Percentiles rank a stretch among this genome's conserved stretches.
These are phyloP conservation scores for Sinopyrophorus schimmeli DNA, from an alignment of 2,888 invertebrate species.

Conservation along the genomic window DNA sequence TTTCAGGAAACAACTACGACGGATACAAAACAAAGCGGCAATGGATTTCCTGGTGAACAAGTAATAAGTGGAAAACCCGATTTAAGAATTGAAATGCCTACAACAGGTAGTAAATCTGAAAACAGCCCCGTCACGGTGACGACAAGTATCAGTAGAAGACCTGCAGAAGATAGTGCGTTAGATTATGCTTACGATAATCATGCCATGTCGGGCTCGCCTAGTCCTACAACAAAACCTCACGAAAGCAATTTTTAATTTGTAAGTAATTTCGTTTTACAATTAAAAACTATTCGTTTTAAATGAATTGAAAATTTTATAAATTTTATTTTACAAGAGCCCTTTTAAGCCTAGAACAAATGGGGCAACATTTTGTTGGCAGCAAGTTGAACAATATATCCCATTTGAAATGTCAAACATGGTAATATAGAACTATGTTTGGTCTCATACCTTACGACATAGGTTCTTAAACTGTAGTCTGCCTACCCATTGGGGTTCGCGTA, in stretches of 20 bases:
- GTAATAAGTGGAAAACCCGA: conserved; percentile 30
- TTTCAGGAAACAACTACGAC: conserved; percentile 36
- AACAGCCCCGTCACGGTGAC: conserved; percentile 63
- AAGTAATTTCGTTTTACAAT: no score
- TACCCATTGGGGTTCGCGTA: no score
- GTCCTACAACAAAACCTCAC: conserved; percentile 51
- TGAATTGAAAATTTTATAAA: no score
- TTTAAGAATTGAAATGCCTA: conserved; percentile 38
- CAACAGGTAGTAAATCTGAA: conserved; percentile 41
- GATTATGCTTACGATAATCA: conserved; percentile 82
- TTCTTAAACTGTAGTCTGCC: no score
- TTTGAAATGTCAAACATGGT: no score
- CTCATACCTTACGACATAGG: no score
- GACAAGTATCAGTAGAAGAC: conserved; percentile 71
- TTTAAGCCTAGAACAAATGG: no score
- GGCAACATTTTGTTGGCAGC: no score
- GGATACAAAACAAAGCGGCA: conserved; percentile 30
- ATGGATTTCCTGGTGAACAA: conserved; percentile 20
- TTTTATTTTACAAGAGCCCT: no score
- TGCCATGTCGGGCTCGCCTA: conserved; percentile 71
- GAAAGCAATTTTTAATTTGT: conserved; percentile 34
- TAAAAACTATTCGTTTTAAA: no score
- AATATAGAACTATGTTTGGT: no score
- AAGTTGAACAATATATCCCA: no score
- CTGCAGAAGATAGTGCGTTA: conserved; percentile 75